Evolutionary conservation across 2,797 vertebrate species (phyloP), one percentile per base, ranked within the genome.

Genomic region (Myotis pilosus): DNA sequence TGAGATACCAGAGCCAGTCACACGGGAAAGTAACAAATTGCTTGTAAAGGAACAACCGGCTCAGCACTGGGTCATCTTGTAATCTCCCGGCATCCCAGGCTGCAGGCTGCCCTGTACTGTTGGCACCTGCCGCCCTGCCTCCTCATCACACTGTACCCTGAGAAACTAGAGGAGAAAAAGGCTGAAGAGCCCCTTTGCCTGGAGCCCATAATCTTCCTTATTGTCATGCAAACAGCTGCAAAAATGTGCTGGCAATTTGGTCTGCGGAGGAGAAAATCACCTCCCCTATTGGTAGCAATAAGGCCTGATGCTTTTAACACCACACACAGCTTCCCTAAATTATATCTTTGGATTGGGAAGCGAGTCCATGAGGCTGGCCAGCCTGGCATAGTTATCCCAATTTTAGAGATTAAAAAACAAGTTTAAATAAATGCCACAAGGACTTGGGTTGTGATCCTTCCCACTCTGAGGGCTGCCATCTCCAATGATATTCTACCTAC

Each of bases 1-100:
- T 3, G 91, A 71, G 84, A 96, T 89, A 93, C 96, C 25, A 19
- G 57, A 7, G 44, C 47, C 22, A 15, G 36, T 22, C 13, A 25
- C 57, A 17, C 0, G 0, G 30, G 62, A 44, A 85, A 44, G 44
- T 38, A 75, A 30, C 8, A 51, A n/a, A 62, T 53, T 64, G 22
- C 84, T 25, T 28, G 10, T n/a, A 22, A 72, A 87, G 41, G 60
- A 84, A 38, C 22, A 16, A 33, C 28, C 2, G 8, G 33, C 53
- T 81, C 13, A 2, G 23, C 8, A 0, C 28, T 47, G 30, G 55
- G 38, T 66, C 64, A 17, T 84, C 66, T 41, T 38, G 1, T 30
- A 80, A 84, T 51, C 76, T 89, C 68, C 0, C 62, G 0, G 1
- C 38, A 41, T 79, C 4, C 0, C 44, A 66, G 30, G 1, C 66